Evolutionary conservation across 2,797 vertebrate species (phyloP).

Genomic region (Rhinatrema bivittatum): DNA sequence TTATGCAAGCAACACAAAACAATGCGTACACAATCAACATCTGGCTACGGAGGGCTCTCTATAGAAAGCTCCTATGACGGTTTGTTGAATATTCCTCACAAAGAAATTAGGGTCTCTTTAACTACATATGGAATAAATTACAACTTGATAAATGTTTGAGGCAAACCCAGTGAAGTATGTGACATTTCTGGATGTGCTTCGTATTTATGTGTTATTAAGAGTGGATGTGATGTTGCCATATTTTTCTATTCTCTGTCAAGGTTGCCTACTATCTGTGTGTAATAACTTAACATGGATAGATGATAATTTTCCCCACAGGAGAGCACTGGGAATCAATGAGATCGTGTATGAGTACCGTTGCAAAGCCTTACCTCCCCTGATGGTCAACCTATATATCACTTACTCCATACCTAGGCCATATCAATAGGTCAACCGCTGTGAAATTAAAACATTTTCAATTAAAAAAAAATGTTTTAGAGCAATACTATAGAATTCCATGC

Average conservation of each 20-base stretch:
- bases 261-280: slow-evolving; percentile 4
- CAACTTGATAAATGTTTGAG: slow-evolving; percentile 20
- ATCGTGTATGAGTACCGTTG: too few species aligned
- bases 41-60: slow-evolving; percentile 65
- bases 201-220: slow-evolving; percentile 6
- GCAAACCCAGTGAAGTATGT: slow-evolving; percentile 21
- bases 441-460: too few species aligned
- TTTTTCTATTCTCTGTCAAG: slow-evolving; percentile 1
- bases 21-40: slow-evolving; percentile 84
- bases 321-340: neutral
- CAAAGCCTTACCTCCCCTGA: too few species aligned
- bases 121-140: slow-evolving; percentile 11
- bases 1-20: slow-evolving; percentile 82
- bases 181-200: slow-evolving; percentile 15
- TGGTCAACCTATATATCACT: too few species aligned
- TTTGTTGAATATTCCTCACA: slow-evolving; percentile 43
- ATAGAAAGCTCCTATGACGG: slow-evolving; percentile 57
- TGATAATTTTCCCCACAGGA: neutral
- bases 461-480: too few species aligned
- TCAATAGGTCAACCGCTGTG: too few species aligned
- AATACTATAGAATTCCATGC: too few species aligned
- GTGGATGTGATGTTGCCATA: neutral
- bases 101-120: slow-evolving; percentile 24
- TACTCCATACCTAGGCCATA: too few species aligned
- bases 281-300: too few species aligned